Base-by-base conservation (phyloP, 2,888 invertebrate genomes). In the Amblyjoppa fuscipennis region DNA sequence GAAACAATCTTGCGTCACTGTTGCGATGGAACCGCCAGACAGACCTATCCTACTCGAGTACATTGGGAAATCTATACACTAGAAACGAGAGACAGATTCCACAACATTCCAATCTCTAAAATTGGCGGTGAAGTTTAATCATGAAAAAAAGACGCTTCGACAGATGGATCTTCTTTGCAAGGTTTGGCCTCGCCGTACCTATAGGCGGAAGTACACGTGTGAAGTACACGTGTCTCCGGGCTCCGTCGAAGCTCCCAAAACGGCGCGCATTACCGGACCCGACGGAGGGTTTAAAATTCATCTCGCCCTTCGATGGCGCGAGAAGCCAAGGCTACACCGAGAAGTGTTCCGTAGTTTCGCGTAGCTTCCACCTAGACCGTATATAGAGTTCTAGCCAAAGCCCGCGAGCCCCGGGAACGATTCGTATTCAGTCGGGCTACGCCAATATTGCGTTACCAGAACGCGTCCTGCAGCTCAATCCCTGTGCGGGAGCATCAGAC, bases 361-460 rank as follows among this genome's bases (percentile, higher is more conserved):
- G 61, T 51, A 61, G 76, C 74, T 73, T 73, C 75, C 51, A 81
- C 45, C 45, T 49, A 49, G 45, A 77, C 71, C 74, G 81, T 77
- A 64, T 66, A 66, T 81, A 78, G 75, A 70, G 77, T 81, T 66
- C 59, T 74, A 68, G 74, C 53, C 66, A 34, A 53, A 83, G 34
- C 53, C 66, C 85, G 75, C 68, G 6, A 16, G 16, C 75, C 83
- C 88, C 87, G 86, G 78, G 79, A 84, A 87, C 82, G 88, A 93
- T 94, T 93, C 92, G 92, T 94, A 94, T 94, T 94, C 94, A 90
- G 87, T 81, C 82, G 90, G 83, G 90, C 89, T 91, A 85, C 91
- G 91, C 92, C 93, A 93, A 94, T 94, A 93, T 94, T 94, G 93
- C 94, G 93, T 94, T 93, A 93, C 93, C 89, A 90, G 90, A 89